Conservation (phyloP, 2,888 invertebrate species). For the Mycalesis mineus region DNA sequence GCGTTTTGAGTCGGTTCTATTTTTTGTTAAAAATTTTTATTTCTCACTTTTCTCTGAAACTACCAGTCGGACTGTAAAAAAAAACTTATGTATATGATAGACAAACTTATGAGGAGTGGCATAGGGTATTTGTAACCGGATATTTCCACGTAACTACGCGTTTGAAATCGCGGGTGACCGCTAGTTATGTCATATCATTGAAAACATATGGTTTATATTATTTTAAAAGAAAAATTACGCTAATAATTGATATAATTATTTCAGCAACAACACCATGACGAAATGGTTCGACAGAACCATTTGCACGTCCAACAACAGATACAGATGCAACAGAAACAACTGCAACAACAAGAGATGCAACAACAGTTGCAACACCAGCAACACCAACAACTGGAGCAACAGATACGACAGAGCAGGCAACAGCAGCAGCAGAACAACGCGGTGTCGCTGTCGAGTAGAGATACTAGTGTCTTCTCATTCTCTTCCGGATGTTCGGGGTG, state of each 20-base stretch:
- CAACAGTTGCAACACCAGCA: constrained; percentile 32
- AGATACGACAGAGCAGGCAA: constrained; percentile 37
- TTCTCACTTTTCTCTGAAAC: too few species aligned
- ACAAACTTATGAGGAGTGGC: too few species aligned
- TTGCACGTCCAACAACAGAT: constrained; percentile 38
- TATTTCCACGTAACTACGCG: too few species aligned
- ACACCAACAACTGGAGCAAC: constrained; percentile 38
- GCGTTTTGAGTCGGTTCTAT: too few species aligned
- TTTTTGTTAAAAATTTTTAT: too few species aligned
- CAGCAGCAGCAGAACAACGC: constrained; percentile 36
- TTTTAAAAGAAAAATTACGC: too few species aligned
- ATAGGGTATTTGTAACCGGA: too few species aligned
- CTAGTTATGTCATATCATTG: too few species aligned
- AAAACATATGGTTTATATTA: too few species aligned
- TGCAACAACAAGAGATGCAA: constrained; percentile 36
- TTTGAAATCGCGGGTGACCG: too few species aligned
- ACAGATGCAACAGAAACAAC: constrained; percentile 34
- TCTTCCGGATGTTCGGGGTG: constrained; percentile 69
- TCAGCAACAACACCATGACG: constrained; percentile 39
- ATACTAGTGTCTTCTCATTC: constrained; percentile 68
- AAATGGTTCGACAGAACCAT: constrained; percentile 45
- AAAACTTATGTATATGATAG: too few species aligned
- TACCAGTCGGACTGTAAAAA: too few species aligned
- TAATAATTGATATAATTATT: constrained; percentile 11
- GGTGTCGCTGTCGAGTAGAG: constrained; percentile 63